These are phyloP conservation scores for Pollachius pollachius DNA, from an alignment of 2,113 vertebrate species.

Conservation along the genomic window DNA sequence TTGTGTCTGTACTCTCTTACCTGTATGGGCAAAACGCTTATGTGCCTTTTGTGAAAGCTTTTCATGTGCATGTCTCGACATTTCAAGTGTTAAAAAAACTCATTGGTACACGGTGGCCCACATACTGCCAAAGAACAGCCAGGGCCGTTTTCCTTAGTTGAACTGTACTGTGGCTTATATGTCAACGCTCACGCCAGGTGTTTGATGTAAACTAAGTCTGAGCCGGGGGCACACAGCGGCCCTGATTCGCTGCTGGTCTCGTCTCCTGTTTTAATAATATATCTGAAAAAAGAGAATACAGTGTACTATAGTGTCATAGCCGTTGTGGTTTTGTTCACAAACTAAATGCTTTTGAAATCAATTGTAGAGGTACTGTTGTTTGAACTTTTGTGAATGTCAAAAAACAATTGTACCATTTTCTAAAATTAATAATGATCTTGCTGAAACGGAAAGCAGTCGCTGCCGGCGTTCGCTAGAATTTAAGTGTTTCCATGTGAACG, in stretches of 20 bases:
- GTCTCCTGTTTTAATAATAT: neutral
- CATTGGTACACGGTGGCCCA: constrained; percentile 24
- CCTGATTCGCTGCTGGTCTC: no score
- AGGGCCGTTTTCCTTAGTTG: constrained; percentile 12
- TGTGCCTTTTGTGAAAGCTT: constrained; percentile 65
- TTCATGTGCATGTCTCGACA: constrained; percentile 43
- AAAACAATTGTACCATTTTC: constrained; percentile 33
- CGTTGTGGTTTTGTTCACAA: constrained; percentile 30
- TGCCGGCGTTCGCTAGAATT: no score
- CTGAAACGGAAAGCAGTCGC: no score
- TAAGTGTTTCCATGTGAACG: no score
- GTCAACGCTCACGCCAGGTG: neutral
- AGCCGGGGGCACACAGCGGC: no score
- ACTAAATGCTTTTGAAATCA: constrained; percentile 28
- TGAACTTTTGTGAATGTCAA: constrained; percentile 40
- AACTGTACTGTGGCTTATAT: neutral
- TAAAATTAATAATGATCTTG: constrained; percentile 6
- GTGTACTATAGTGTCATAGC: constrained; percentile 32
- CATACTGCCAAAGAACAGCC: constrained; percentile 42
- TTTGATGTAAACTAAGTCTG: neutral
- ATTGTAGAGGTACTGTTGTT: constrained; percentile 29
- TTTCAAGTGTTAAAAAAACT: constrained; percentile 28
- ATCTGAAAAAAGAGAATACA: neutral
- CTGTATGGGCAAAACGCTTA: constrained; percentile 51
- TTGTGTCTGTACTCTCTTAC: constrained; percentile 17